Percentiles rank a stretch among this genome's conserved stretches.
phyloP scores from a whole-genome alignment of 2,888 invertebrate genomes.

The Sarcophaga rosellei region DNA sequence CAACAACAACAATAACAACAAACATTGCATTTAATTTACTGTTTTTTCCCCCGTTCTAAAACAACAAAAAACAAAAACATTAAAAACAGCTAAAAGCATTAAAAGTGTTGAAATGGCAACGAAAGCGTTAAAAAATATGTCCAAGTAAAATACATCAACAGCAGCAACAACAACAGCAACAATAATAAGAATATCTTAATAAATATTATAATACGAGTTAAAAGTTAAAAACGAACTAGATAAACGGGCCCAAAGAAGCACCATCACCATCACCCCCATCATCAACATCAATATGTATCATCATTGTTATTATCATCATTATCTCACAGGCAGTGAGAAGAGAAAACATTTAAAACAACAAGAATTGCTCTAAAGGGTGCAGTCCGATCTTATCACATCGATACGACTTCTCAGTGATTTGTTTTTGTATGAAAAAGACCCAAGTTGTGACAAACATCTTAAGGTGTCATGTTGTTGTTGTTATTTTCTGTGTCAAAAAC shows the following conservation, averaged over 20 bases:
- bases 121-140: not conserved
- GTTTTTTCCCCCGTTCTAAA: no score
- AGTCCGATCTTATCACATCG: slow-evolving; percentile 61
- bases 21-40: not conserved
- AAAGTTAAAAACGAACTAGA: slow-evolving; percentile 3
- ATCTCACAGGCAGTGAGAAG: not conserved
- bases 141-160: not conserved
- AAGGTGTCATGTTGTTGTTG: not conserved
- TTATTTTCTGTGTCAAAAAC: not conserved
- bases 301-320: not conserved
- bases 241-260: slow-evolving; percentile 37
- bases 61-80: no score
- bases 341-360: slow-evolving; percentile 8
- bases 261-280: not conserved
- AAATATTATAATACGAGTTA: slow-evolving; percentile 37
- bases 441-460: slow-evolving; percentile 21
- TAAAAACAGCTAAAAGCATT: slow-evolving; percentile 35
- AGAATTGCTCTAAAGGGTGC: slow-evolving; percentile 47
- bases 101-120: not conserved
- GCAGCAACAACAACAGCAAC: not conserved
- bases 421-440: slow-evolving; percentile 22
- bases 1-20: not conserved
- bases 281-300: not conserved
- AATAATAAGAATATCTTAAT: slow-evolving; percentile 20
- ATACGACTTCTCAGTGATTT: slow-evolving; percentile 46